Base-by-base conservation (phyloP, 2,797 vertebrate genomes). In the Champsocephalus gunnari region DNA sequence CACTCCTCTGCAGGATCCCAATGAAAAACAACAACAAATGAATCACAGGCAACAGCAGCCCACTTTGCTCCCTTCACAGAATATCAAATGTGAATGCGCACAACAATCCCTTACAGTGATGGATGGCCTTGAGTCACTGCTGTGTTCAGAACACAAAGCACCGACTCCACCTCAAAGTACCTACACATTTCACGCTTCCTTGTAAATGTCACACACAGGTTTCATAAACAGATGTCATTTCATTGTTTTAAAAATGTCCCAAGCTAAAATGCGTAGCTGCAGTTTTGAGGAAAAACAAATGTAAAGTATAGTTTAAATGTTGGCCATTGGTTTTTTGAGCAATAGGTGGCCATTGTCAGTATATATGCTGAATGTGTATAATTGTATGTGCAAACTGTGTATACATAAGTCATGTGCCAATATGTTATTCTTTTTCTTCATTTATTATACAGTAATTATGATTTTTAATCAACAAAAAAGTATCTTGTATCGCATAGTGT, bases 21-120 rank as follows among this genome's bases (percentile, higher is more conserved):
- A 79, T 70, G 81, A 89, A 90, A 88, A 92, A 91, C 86, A 90
- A 92, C 86, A 90, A 87, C 79, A 89, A 88, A 92, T 91, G 91
- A 92, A 90, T 92, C 92, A 88, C 85, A 75, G 89, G 84, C 80
- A 77, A 80, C 85, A 73, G 88, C 78, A 65, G 85, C 88, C 88
- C 88, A 85, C 85, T 88, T 86, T 84, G 81, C 88, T 85, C 88
- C 80, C 88, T 84, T 91, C 89, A 84, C 87, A 81, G 86, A 73
- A 53, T 85, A 91, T 80, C 80, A 93, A 93, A 92, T 90, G 91
- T 93, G 91, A 93, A 84, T 64, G 82, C 62, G 50, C 88, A 87
- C 87, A 82, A 80, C 86, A 83, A 85, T 89, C 77, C 87, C 75
- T 87, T 86, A 83, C 81, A 76, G 75, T 92, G 92, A 92, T 92